Conservation (phyloP, 1,140 invertebrate species). For the Galendromus occidentalis region DNA sequence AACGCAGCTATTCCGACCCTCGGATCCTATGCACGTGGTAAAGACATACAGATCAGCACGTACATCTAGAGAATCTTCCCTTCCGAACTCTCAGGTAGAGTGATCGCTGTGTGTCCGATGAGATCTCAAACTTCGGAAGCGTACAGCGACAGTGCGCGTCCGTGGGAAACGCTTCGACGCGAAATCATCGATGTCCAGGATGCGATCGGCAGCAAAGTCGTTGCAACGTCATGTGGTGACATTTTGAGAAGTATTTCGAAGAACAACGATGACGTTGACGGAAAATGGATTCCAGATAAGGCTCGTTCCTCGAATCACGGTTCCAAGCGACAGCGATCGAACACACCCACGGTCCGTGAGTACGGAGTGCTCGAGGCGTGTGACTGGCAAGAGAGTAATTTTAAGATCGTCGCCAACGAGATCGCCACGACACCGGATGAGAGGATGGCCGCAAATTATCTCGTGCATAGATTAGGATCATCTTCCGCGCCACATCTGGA, state of each 20-base stretch:
- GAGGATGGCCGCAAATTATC: slow-evolving; percentile 56
- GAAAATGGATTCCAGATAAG: slow-evolving; percentile 97
- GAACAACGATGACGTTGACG: slow-evolving; percentile 91
- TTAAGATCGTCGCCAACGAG: slow-evolving; percentile 41
- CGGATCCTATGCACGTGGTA: slow-evolving; percentile 83
- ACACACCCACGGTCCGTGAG: slow-evolving; percentile 59
- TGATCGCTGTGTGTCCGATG: slow-evolving; percentile 97
- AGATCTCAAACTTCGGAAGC: slow-evolving; percentile 94
- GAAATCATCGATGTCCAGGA: slow-evolving; percentile 87
- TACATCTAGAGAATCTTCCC: slow-evolving; percentile 96
- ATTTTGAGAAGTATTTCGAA: slow-evolving; percentile 83
- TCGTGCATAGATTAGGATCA: too few relatives aligned
- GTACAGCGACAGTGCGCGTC: slow-evolving; percentile 66
- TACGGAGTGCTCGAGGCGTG: slow-evolving; percentile 53
- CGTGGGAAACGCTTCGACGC: slow-evolving; percentile 75
- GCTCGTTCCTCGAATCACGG: slow-evolving; percentile 90
- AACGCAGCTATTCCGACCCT: slow-evolving; percentile 92
- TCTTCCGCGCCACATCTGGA: too few relatives aligned
- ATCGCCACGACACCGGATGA: slow-evolving; percentile 25
- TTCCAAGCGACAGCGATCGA: slow-evolving; percentile 75
- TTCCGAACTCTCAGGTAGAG: slow-evolving; percentile 91
- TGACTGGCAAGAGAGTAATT: slow-evolving; percentile 83
- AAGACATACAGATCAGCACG: slow-evolving; percentile 93
- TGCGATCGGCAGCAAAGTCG: slow-evolving; percentile 90
- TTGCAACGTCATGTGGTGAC: slow-evolving; percentile 84